Conservation (phyloP, 2,888 invertebrate species). For the Nephrotoma flavescens region DNA sequence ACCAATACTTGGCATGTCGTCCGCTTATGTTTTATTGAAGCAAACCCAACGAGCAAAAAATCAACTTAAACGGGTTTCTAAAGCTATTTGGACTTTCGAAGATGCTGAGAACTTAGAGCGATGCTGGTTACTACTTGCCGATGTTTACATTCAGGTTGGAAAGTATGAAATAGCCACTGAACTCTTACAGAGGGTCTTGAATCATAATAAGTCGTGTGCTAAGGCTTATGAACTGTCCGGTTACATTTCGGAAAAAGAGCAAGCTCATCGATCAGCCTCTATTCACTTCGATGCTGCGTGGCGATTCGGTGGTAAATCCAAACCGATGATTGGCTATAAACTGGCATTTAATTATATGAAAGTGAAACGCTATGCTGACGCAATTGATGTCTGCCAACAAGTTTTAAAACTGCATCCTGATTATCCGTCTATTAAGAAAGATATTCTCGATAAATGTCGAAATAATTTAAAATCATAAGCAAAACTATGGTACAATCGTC, state of each 20-base stretch:
- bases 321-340: slow-evolving; percentile 82
- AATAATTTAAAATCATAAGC: slow-evolving; percentile 52
- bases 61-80: slow-evolving; percentile 76
- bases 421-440: slow-evolving; percentile 82
- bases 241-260: slow-evolving; percentile 80
- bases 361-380: slow-evolving; percentile 74
- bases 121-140: slow-evolving; percentile 89
- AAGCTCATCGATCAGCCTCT: slow-evolving; percentile 74
- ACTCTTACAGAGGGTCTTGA: slow-evolving; percentile 57
- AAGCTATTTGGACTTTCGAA: slow-evolving; percentile 81
- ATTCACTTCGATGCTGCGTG: slow-evolving; percentile 70
- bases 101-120: slow-evolving; percentile 92
- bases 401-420: slow-evolving; percentile 70
- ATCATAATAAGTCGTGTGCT: slow-evolving; percentile 76
- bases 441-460: slow-evolving; percentile 82
- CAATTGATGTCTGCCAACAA: slow-evolving; percentile 79
- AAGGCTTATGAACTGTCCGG: slow-evolving; percentile 79
- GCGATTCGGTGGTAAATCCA: slow-evolving; percentile 65
- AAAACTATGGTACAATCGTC: neutral
- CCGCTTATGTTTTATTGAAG: slow-evolving; percentile 63
- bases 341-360: slow-evolving; percentile 85
- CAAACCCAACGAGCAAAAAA: slow-evolving; percentile 85
- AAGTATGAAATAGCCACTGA: slow-evolving; percentile 80
- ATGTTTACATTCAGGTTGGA: slow-evolving; percentile 68
- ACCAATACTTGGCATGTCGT: slow-evolving; percentile 71